Evolutionary conservation across 2,113 vertebrate species (phyloP).

Genomic region (Aix galericulata): DNA sequence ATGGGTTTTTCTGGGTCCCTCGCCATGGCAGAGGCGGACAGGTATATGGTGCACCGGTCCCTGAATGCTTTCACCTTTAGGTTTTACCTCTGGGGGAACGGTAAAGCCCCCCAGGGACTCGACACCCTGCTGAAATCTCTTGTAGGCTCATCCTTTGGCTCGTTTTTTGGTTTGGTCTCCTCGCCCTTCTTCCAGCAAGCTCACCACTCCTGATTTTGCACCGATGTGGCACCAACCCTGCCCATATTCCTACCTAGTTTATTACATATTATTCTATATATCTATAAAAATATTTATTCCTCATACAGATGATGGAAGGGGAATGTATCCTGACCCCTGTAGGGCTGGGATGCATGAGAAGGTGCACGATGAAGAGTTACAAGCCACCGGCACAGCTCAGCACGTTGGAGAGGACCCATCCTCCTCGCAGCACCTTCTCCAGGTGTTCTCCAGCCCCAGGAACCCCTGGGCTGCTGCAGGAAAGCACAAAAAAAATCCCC

Average conservation of each 20-base stretch:
- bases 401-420: not conserved
- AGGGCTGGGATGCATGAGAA: not conserved
- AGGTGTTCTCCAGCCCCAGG: not conserved
- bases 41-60: not conserved
- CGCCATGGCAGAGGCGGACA: too few relatives aligned
- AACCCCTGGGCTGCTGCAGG: not conserved
- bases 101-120: not conserved
- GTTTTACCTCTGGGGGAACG: not conserved
- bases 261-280: too few relatives aligned
- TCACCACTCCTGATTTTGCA: not conserved
- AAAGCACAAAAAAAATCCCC: not conserved
- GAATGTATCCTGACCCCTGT: rapidly evolving
- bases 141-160: not conserved
- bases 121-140: rapidly evolving
- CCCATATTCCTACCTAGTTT: not conserved
- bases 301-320: rapidly evolving
- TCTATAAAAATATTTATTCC: too few relatives aligned
- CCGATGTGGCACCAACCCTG: not conserved
- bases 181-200: not conserved
- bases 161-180: rapidly evolving
- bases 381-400: rapidly evolving
- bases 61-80: not conserved
- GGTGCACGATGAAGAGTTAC: not conserved
- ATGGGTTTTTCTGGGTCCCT: not conserved
- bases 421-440: not conserved